Evolutionary conservation across 2,797 vertebrate genomes (phyloP).

Genomic region (Mustela erminea): DNA sequence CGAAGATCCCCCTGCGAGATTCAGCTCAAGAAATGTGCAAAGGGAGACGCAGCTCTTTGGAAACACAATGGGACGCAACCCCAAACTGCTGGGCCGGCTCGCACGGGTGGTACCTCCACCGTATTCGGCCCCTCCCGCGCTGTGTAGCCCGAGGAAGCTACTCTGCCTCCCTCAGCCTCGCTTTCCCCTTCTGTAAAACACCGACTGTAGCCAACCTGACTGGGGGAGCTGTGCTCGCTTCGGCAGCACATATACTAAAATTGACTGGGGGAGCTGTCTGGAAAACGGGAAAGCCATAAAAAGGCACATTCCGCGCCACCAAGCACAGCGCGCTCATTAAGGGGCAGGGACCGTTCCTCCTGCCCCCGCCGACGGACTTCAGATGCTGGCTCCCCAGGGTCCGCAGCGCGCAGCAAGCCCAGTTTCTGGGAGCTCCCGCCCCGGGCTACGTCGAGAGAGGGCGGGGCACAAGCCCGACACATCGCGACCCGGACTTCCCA

Average conservation of each 20-base stretch:
- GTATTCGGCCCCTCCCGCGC: background rate
- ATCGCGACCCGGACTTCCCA: background rate
- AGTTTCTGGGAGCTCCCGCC: too few relatives aligned
- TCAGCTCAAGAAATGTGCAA: background rate
- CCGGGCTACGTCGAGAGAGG: accelerated
- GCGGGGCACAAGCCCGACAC: background rate
- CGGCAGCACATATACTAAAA: too few relatives aligned
- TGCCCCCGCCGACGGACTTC: background rate
- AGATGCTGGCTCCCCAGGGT: background rate
- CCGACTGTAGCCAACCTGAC: background rate
- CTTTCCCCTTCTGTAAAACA: background rate
- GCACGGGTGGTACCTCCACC: background rate
- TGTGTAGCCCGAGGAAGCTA: background rate
- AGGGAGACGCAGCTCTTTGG: background rate
- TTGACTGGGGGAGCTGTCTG: background rate
- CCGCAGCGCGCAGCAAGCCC: accelerated
- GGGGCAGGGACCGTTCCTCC: background rate
- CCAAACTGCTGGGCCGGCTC: background rate
- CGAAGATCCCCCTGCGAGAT: background rate
- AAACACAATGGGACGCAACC: background rate
- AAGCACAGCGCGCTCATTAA: background rate
- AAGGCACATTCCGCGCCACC: background rate
- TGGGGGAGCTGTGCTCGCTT: background rate
- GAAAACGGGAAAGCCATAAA: background rate
- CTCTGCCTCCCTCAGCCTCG: background rate